Evolutionary conservation across 2,797 vertebrate species (phyloP), one percentile per base, ranked within the genome.

Genomic region (Loriculus beryllinus): DNA sequence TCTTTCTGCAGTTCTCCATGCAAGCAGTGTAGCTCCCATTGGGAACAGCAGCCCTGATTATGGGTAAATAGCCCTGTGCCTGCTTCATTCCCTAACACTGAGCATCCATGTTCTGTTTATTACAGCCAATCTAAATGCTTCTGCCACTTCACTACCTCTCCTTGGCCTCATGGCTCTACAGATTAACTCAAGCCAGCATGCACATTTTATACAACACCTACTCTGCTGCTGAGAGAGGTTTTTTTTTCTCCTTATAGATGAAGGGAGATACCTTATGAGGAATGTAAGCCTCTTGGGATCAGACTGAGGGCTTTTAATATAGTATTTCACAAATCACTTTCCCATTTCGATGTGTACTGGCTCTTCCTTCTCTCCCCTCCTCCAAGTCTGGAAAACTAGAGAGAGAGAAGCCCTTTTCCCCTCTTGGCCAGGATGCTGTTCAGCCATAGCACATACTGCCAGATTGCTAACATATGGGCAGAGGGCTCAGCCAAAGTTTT

Each of bases 391-490:
- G 81, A 92, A 90, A 84, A 56, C 80, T 29, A 60, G 49, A 78
- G 56, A 63, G 90, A 85, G 71, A 90, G 71, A 71, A 95, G 48
- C 62, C 92, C 77, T 90, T 94, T 93, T 56, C 75, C 87, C 87
- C 81, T 72, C 69, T 92, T 90, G 94, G 92, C 95, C 86, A 90
- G 93, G 92, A 92, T 94, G 91, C 90, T 86, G 5, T 63, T 95
- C 91, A 95, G 95, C 95, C 96, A 78, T 72, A 59, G 92, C 82
- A 88, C 95, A 76, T 47, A 74, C 78, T 31, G 76, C 96, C 95
- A 97, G 97, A 97, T 97, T 96, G 96, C 95, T 95, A 97, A 95
- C 97, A 97, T 97, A 97, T 97, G 97, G 97, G 88, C 88, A 85
- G 64, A 84, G 86, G 51, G 37, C 96, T 93, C 95, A 93, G 95